Conservation (phyloP, 2,888 invertebrate genomes). For the Catocala fraxini region DNA sequence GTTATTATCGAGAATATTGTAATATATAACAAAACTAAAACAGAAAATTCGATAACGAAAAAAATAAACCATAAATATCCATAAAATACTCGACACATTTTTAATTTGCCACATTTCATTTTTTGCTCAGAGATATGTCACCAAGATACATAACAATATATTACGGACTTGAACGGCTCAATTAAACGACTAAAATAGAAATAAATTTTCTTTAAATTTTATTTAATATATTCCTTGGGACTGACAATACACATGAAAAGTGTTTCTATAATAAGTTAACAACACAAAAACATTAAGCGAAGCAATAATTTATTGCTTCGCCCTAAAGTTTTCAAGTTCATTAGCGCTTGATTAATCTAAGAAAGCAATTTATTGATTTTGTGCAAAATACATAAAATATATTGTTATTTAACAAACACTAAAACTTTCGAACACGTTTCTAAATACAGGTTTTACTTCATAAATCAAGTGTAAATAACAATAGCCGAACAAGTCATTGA, state of each 20-base stretch:
- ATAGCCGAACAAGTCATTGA: constrained; percentile 7
- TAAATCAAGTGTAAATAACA: constrained; percentile 17
- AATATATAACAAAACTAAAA: no score
- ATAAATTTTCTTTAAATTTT: background rate
- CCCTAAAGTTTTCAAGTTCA: background rate
- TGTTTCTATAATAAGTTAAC: no score
- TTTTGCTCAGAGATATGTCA: no score
- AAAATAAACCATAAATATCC: background rate
- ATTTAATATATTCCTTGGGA: no score
- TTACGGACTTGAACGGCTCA: no score
- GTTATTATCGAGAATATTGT: no score
- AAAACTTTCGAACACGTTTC: constrained; percentile 10
- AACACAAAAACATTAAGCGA: background rate
- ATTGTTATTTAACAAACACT: constrained; percentile 28
- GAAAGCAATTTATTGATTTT: constrained; percentile 18
- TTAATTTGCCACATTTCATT: no score
- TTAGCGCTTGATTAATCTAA: constrained; percentile 14
- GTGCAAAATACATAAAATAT: constrained; percentile 20
- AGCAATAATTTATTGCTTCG: background rate
- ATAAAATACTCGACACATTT: no score
- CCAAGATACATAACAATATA: no score
- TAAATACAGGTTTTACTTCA: constrained; percentile 14
- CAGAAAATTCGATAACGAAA: background rate
- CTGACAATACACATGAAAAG: no score
- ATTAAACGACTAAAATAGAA: background rate